phyloP scores from a whole-genome alignment of 2,113 vertebrate genomes.

The Halcyon malimbica region DNA sequence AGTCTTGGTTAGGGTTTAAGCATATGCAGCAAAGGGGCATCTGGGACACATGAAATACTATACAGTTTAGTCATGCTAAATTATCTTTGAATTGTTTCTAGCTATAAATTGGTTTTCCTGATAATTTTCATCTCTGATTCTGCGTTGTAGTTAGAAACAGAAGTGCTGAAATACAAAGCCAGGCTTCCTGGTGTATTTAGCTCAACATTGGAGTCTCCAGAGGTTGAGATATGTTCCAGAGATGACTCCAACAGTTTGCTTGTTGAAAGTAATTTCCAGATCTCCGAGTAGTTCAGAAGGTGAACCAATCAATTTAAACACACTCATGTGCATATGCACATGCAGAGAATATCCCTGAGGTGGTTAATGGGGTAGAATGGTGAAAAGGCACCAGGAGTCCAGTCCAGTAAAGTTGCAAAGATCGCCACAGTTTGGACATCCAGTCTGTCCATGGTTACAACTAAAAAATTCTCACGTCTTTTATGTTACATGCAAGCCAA shows the following conservation, averaged over 20 bases:
- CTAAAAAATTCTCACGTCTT: background rate
- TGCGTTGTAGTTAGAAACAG: constrained; percentile 3
- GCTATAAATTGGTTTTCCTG: constrained; percentile 15
- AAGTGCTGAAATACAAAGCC: constrained; percentile 59
- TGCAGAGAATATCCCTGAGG: background rate
- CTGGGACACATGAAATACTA: background rate
- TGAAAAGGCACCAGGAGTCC: background rate
- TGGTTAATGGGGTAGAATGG: background rate
- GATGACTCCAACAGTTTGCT: constrained; percentile 24
- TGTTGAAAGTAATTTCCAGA: constrained; percentile 26
- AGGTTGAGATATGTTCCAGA: constrained; percentile 49
- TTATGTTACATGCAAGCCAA: background rate
- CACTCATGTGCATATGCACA: background rate
- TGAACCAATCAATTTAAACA: constrained; percentile 35
- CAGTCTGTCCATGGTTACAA: background rate
- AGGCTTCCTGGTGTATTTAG: constrained; percentile 34
- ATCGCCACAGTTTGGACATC: background rate
- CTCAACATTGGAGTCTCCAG: background rate
- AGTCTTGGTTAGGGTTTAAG: background rate
- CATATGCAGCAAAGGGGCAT: background rate
- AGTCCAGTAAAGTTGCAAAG: background rate
- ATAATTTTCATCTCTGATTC: constrained; percentile 30
- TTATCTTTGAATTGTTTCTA: background rate
- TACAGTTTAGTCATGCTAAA: background rate
- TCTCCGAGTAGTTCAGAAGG: constrained; percentile 25